phyloP scores from a whole-genome alignment of 2,888 invertebrate genomes.

The Buathra laborator region DNA sequence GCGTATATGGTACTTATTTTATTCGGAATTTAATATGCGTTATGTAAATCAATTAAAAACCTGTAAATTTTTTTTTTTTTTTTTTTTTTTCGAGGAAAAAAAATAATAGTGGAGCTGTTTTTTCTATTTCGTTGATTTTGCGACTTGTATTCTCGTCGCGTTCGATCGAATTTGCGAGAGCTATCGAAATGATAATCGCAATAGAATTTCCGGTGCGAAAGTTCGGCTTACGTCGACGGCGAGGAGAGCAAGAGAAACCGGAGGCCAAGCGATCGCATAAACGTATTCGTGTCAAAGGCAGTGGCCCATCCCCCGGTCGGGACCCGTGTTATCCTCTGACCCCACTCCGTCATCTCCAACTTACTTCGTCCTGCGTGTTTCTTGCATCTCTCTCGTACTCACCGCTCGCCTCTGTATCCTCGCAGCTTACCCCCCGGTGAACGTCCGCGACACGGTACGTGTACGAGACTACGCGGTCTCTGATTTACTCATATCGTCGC shows the following conservation, averaged over 20 bases:
- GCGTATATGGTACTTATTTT: too few relatives aligned
- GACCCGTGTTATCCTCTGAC: constrained; percentile 84
- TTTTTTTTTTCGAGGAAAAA: too few relatives aligned
- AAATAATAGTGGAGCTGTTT: too few relatives aligned
- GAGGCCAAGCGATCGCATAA: constrained; percentile 81
- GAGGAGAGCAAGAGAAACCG: constrained; percentile 74
- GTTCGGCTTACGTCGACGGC: constrained; percentile 21
- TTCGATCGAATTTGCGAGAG: not conserved
- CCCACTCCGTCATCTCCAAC: constrained; percentile 83
- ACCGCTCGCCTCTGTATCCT: constrained; percentile 22
- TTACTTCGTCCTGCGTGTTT: constrained; percentile 78
- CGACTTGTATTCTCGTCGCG: not conserved
- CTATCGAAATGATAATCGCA: not conserved
- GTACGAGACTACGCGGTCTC: constrained; percentile 9
- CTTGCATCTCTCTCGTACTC: constrained; percentile 3
- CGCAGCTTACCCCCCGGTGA: constrained; percentile 3
- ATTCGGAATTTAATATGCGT: too few relatives aligned
- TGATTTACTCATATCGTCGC: constrained; percentile 5
- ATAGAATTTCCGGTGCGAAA: constrained; percentile 31
- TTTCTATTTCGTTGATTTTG: too few relatives aligned
- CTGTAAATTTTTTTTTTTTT: too few relatives aligned
- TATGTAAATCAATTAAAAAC: too few relatives aligned
- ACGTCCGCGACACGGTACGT: constrained; percentile 29
- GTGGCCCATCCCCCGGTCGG: constrained; percentile 75
- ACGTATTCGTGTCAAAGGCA: constrained; percentile 84